Base-by-base conservation (phyloP, 2,797 vertebrate species). In the Nasua narica region DNA sequence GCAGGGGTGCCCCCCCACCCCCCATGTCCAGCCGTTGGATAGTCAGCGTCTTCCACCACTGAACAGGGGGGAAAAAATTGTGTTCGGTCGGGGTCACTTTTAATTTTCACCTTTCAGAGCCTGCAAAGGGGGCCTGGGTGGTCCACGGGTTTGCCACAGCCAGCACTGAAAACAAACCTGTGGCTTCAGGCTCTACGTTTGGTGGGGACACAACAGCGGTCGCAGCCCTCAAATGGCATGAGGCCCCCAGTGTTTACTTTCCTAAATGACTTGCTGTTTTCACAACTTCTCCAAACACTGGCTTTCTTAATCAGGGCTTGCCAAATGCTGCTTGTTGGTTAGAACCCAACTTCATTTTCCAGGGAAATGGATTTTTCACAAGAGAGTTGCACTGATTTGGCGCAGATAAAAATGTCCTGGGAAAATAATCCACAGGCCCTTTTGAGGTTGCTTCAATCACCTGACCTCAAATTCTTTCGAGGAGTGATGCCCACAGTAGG, bases 291-390 rank as follows among this genome's bases (percentile, higher is more conserved):
- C 79, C 70, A 94, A 93, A 95, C 29, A 86, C 84, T 84, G 78
- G 14, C 77, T 96, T 96, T 95, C 93, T 94, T 86, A 87, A 94
- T 40, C 46, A 74, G 67, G 29, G 29, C 76, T 95, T 96, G 67
- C 96, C 97, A 97, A 94, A 91, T 46, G n/a, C 69, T 95, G 77
- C 85, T 95, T 81, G 48, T 87, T 97, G 93, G 90, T 90, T 37
- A 93, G 91, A 93, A 94, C 87, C 74, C 94, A 95, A 81, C 65
- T 97, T 90, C 87, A 94, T 83, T 96, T 97, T 97, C 93, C 58
- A 91, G 81, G 85, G 82, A 94, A 97, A 95, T 7, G 95, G 90
- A 95, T 82, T 97, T 94, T 97, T 95, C 89, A 90, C 29, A 85
- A 76, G 46, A 91, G 56, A 65, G 14, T 83, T 94, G 46, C 56